Evolutionary conservation across 2,888 invertebrate species (phyloP).

Genomic region (Dioctria rufipes): DNA sequence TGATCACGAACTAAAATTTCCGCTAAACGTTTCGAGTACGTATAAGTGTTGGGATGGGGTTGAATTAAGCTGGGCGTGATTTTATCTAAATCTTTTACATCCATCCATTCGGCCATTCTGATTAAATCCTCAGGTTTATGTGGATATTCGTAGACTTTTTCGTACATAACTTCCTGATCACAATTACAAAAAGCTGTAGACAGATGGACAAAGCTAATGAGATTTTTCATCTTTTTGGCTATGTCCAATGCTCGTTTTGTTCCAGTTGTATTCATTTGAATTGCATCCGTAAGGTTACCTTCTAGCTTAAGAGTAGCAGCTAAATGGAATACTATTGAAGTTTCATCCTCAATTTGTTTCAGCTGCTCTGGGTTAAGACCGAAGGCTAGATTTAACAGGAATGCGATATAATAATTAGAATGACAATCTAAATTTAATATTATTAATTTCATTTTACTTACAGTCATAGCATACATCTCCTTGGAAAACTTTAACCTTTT

Average conservation of each 20-base stretch:
- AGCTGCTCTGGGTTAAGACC: constrained; percentile 78
- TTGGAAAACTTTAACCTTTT: constrained; percentile 82
- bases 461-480: constrained; percentile 80
- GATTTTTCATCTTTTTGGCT: constrained; percentile 82
- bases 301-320: constrained; percentile 94
- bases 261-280: constrained; percentile 92
- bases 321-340: constrained; percentile 90
- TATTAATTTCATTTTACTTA: constrained; percentile 60
- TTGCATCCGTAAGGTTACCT: constrained; percentile 88
- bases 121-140: constrained; percentile 83
- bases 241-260: constrained; percentile 85
- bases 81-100: constrained; percentile 77
- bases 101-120: constrained; percentile 80
- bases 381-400: constrained; percentile 66
- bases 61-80: constrained; percentile 79
- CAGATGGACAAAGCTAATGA: constrained; percentile 88
- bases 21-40: constrained; percentile 93
- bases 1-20: constrained; percentile 86
- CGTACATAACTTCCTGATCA: constrained; percentile 87
- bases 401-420: not conserved
- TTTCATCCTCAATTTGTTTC: constrained; percentile 77
- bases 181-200: constrained; percentile 98
- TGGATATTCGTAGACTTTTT: constrained; percentile 82
- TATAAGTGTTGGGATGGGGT: constrained; percentile 95
- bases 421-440: no score